Evolutionary conservation across 2,113 vertebrate species (phyloP).

Genomic region (Sinocyclocheilus maitianheensis): DNA sequence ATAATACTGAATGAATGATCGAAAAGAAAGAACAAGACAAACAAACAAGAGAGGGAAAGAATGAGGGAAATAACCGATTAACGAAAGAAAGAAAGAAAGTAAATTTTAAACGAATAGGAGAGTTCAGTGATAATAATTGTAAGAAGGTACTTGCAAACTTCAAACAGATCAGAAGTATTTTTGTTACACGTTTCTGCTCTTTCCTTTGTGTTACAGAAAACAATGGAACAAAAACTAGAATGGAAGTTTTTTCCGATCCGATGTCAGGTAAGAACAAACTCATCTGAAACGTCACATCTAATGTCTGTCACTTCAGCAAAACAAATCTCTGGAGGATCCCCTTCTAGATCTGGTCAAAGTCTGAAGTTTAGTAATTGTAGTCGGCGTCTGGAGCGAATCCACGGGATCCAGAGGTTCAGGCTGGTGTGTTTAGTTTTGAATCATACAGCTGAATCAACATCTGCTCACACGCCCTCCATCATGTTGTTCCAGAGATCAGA

Average conservation of each 20-base stretch:
- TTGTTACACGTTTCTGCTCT: not conserved
- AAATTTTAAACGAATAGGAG: no score
- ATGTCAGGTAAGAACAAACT: not conserved
- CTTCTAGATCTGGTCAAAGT: no score
- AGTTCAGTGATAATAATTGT: not conserved
- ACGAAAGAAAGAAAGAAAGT: no score
- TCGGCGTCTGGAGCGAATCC: not conserved
- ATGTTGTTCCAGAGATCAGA: conserved; percentile 46
- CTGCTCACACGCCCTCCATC: not conserved
- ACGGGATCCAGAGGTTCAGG: no score
- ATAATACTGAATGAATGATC: no score
- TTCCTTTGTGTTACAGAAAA: not conserved
- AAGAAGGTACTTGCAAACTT: not conserved
- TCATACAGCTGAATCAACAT: not conserved
- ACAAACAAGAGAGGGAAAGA: no score
- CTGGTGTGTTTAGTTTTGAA: not conserved
- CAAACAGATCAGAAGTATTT: not conserved
- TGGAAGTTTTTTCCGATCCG: not conserved
- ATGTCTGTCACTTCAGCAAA: not conserved
- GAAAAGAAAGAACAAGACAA: no score
- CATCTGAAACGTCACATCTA: no score
- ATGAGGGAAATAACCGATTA: no score
- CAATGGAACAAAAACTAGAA: no score
- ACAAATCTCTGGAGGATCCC: not conserved
- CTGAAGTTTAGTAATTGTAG: not conserved